phyloP scores from a whole-genome alignment of 2,888 invertebrate species.

The Abrostola tripartita region DNA sequence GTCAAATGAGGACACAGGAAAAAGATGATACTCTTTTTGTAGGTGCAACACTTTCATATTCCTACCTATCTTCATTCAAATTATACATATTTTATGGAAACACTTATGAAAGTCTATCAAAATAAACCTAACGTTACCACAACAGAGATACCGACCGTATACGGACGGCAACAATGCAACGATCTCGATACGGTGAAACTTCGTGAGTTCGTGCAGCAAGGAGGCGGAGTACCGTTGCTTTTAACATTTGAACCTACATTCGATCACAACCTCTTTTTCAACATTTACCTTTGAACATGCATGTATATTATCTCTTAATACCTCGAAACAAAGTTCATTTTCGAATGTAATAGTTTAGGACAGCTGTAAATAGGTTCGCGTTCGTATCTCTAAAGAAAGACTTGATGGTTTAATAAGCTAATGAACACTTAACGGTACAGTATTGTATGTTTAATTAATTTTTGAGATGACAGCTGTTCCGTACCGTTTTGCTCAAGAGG shows the following conservation, averaged over 20 bases:
- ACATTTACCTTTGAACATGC: slow-evolving; percentile 10
- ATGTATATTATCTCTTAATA: slow-evolving; percentile 18
- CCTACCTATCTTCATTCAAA: too few relatives aligned
- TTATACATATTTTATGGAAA: too few relatives aligned
- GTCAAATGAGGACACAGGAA: too few relatives aligned
- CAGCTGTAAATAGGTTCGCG: slow-evolving; percentile 19
- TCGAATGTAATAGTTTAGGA: slow-evolving; percentile 18
- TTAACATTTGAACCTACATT: slow-evolving; percentile 59
- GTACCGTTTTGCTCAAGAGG: slow-evolving; percentile 34
- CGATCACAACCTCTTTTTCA: slow-evolving; percentile 53
- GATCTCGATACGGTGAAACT: slow-evolving; percentile 48
- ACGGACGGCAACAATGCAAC: slow-evolving; percentile 50
- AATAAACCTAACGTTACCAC: slow-evolving; percentile 11
- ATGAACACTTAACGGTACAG: slow-evolving; percentile 61
- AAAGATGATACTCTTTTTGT: too few relatives aligned
- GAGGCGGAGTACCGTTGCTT: slow-evolving; percentile 65
- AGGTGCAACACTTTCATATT: too few relatives aligned
- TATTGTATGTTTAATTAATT: slow-evolving; percentile 62
- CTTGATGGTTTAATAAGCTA: slow-evolving; percentile 56
- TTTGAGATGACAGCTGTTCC: slow-evolving; percentile 57
- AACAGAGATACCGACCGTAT: slow-evolving; percentile 35
- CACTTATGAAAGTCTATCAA: neutral
- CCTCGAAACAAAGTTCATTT: slow-evolving; percentile 11
- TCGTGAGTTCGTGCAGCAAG: slow-evolving; percentile 56
- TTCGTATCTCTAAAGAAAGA: slow-evolving; percentile 46